Evolutionary conservation across 2,113 vertebrate species (phyloP), one percentile per base, ranked within the genome.

Genomic region (Podarcis muralis): DNA sequence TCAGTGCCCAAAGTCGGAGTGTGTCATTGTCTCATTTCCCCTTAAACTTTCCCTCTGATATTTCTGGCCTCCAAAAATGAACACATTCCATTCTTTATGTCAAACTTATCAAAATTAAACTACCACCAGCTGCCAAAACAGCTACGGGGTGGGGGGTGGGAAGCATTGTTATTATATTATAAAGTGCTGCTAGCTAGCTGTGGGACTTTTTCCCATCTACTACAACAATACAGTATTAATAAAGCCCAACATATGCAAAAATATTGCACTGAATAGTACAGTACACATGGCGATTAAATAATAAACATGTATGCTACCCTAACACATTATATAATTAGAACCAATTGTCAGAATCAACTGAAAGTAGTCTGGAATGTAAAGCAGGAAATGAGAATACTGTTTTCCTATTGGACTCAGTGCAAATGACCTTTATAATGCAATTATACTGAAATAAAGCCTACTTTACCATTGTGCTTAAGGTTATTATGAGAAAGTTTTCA

Each of bases 91-190:
- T 40, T 84, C 87, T 93, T 94, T 88, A 89, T 77, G 85, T 95
- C 85, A 94, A 95, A 95, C 0, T 0, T 90, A 90, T 90, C 92
- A 96, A 94, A 95, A 95, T 88, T 93, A 94, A 93, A 92, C 82
- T 92, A 85, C 25, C 66, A 93, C 90, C 83, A 94, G 92, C 88
- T 95, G 92, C 90, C 92, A 94, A 93, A 97, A 94, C 27, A 94
- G 43, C 43, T 94, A 43, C 48, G 87, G 93, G 48, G 48, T 48
- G 43, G 43, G 43, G 7, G 43, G 48, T 11, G 48, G 88, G 3
- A 35, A 35, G 87, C 4, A 16, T 90, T 92, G 88, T 90, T 79
- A 81, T 15, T 23, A 35, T 48, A 27, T 86, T 78, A 65, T 48
- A 80, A 90, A 89, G 53, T 89, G 48, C 69, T 35, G 9, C 79